A percentile compares a stretch with the other conserved stretches of the same genome.
phyloP scores from a whole-genome alignment of 2,888 invertebrate species.

The Imbricaverruca yamaguchii region DNA sequence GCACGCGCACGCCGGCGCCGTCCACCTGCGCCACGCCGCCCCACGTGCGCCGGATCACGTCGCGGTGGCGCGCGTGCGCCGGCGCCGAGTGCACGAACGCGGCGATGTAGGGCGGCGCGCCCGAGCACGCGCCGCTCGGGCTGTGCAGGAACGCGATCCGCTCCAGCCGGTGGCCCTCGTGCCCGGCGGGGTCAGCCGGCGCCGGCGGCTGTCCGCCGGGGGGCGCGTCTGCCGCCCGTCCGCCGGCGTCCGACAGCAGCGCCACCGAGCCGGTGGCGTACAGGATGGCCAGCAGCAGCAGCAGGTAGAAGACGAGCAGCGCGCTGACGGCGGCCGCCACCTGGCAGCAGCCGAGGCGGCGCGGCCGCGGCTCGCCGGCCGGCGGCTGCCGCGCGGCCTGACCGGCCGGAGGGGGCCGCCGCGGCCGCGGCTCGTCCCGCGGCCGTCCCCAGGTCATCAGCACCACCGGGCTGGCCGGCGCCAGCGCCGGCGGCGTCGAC shows the following conservation, averaged over 20 bases:
- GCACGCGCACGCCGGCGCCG: constrained; percentile 6
- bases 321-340: neutral
- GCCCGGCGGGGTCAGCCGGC: no score
- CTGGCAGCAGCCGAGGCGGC: constrained; percentile 1
- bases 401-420: neutral
- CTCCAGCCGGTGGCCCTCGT: neutral
- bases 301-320: neutral
- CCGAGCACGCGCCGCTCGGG: neutral
- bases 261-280: constrained; percentile 4
- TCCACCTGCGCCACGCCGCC: constrained; percentile 14
- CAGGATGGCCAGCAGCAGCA: neutral
- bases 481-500: neutral
- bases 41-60: constrained; percentile 30
- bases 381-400: neutral
- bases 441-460: constrained; percentile 6
- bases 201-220: neutral
- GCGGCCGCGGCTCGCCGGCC: neutral
- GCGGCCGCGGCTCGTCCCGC: neutral
- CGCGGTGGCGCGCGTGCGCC: constrained; percentile 28
- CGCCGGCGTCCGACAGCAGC: neutral
- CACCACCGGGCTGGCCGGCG: neutral
- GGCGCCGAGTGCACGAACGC: constrained; percentile 31
- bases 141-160: neutral
- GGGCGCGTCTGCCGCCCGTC: neutral
- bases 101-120: constrained; percentile 16